A percentile compares a stretch with the other conserved stretches of the same genome.
Evolutionary conservation across 2,797 vertebrate species (phyloP).

Genomic region (Betta splendens): DNA sequence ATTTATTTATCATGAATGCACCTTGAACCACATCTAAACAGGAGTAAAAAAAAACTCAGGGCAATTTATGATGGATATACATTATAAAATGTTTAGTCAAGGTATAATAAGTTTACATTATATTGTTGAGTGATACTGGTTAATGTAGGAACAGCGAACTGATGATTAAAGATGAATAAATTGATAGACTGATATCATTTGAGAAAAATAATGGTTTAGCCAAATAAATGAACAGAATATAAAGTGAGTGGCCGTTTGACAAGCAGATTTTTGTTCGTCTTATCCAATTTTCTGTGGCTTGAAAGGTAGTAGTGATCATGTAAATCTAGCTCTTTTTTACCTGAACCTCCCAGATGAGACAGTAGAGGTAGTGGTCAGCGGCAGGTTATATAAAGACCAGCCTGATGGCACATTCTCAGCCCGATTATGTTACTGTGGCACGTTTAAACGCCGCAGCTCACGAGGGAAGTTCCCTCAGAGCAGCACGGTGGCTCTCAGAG

Average conservation of each 20-base stretch:
- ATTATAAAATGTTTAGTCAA: not conserved
- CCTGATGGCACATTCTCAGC: conserved; percentile 18
- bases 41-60: not conserved
- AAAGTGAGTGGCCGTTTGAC: not conserved
- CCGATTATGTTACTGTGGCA: conserved; percentile 18
- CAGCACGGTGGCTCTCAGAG: conserved; percentile 48
- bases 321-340: not conserved
- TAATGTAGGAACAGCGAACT: not conserved
- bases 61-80: not conserved
- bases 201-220: not conserved
- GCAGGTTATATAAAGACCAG: not conserved
- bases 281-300: not conserved
- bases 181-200: not conserved
- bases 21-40: not conserved
- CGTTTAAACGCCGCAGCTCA: conserved; percentile 35
- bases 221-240: not conserved
- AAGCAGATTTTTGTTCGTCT: conserved; percentile 1
- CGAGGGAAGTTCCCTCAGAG: conserved; percentile 56
- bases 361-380: not conserved
- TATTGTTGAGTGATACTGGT: not conserved
- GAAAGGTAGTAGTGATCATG: not conserved
- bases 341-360: not conserved
- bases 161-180: not conserved
- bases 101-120: not conserved
- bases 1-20: not conserved